Base-by-base conservation (phyloP, 2,113 vertebrate genomes). In the Antechinus stuartii region DNA sequence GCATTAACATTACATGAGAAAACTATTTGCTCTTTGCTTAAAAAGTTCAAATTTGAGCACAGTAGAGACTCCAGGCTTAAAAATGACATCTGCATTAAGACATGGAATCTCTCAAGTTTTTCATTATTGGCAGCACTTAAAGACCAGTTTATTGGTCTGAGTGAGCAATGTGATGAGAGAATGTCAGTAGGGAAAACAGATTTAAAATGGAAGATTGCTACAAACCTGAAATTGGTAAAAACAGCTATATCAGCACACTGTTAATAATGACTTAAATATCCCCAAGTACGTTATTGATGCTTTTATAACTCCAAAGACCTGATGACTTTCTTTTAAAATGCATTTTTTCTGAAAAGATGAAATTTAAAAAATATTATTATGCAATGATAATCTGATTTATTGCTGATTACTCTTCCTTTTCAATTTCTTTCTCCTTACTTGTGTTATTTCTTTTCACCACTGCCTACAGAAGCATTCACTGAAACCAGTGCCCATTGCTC, bases 151-250 rank as follows among this genome's bases (percentile, higher is more conserved):
- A 52, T 95, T 98, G 96, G 94, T 94, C 91, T 96, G 94, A 98
- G 50, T 96, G 97, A 98, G 92, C 46, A 94, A 1, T 1, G 11
- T 93, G 96, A 97, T 97, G 93, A 95, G 94, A 96, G 91, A 94
- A 11, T 52, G 94, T 96, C 96, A 97, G 94, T 96, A 98, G 94
- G 76, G 56, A 30, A 23, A 93, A 92, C 19, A 96, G 96, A 94
- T 95, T 97, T 97, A 96, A 96, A 97, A 96, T 52, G 95, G 76
- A 94, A 96, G 53, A 91, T 55, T 23, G 68, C 96, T 98, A 92
- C 92, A 94, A 89, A 96, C 57, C 96, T 91, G 92, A 96, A 97
- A 98, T 98, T 98, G 96, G 94, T 9, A 55, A 94, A 98, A 98
- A 52, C 35, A 96, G 42, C 90, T 91, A 24, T 95, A 96, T 97